Conservation (phyloP, 2,113 vertebrate species). For the Scomber scombrus region DNA sequence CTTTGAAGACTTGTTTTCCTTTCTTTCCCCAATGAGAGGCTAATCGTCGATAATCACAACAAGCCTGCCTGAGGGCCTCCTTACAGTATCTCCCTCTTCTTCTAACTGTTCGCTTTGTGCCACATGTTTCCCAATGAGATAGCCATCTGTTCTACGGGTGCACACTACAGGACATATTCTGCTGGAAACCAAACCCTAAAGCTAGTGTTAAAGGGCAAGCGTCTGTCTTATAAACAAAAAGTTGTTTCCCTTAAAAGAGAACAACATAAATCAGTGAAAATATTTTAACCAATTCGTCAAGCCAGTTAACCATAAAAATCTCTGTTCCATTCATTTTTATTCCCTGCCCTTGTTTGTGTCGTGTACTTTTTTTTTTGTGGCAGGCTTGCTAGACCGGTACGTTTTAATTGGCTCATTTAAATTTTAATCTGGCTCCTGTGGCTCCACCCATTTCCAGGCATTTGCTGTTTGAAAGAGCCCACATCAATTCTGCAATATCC, state of each 20-base stretch:
- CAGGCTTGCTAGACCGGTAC: constrained; percentile 1
- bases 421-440: constrained; percentile 39
- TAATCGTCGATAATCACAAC: constrained; percentile 73
- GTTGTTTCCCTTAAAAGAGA: background rate
- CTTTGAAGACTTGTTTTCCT: constrained; percentile 50
- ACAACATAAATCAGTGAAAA: constrained; percentile 4
- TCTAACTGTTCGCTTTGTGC: constrained; percentile 30
- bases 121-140: constrained; percentile 46
- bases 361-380: background rate
- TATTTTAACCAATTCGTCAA: constrained; percentile 41
- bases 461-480: constrained; percentile 15
- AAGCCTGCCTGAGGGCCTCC: constrained; percentile 33
- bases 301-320: constrained; percentile 32
- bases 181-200: constrained; percentile 9
- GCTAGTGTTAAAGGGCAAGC: background rate
- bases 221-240: constrained; percentile 9
- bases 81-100: background rate
- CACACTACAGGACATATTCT: background rate
- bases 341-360: constrained; percentile 37
- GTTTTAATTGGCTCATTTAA: constrained; percentile 61
- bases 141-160: constrained; percentile 64
- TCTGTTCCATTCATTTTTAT: constrained; percentile 38
- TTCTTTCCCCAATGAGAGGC: constrained; percentile 56
- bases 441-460: constrained; percentile 8
- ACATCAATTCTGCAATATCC: constrained; percentile 19